These are phyloP conservation scores for Lycorma delicatula DNA, from an alignment of 1,140 invertebrate genomes.

Conservation along the genomic window DNA sequence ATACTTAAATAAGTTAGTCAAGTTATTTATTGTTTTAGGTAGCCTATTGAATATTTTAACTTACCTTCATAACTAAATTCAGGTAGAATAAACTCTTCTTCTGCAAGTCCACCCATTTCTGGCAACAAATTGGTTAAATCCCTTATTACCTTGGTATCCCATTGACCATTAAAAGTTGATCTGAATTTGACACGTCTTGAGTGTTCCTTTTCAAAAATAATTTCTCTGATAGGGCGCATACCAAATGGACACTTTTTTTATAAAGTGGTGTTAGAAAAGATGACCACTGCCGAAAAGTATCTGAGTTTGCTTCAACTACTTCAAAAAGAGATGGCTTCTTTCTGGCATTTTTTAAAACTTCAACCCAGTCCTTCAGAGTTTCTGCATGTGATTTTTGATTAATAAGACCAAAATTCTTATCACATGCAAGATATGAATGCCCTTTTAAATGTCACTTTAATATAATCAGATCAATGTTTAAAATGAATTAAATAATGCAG, in stretches of 20 bases:
- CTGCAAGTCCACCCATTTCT: no score
- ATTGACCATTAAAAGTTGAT: not conserved
- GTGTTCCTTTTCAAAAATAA: not conserved
- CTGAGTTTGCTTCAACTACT: not conserved
- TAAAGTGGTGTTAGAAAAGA: constrained; percentile 1
- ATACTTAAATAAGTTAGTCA: no score
- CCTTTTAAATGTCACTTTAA: constrained; percentile 28
- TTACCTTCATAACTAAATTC: no score
- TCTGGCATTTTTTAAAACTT: not conserved
- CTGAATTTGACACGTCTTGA: not conserved
- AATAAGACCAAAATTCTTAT: constrained; percentile 23
- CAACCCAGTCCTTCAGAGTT: constrained; percentile 3
- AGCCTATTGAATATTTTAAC: no score
- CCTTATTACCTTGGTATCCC: not conserved
- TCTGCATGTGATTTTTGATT: constrained; percentile 14
- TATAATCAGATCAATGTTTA: constrained; percentile 18
- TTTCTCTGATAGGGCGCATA: not conserved
- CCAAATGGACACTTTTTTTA: not conserved
- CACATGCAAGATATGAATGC: constrained; percentile 28
- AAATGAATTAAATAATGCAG: not conserved
- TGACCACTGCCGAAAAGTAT: not conserved
- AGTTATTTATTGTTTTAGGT: no score
- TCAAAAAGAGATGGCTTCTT: not conserved
- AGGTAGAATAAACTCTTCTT: no score
- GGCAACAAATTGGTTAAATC: no score